These are phyloP conservation scores for Orcinus orca DNA, from an alignment of 2,113 vertebrate genomes.

Conservation along the genomic window DNA sequence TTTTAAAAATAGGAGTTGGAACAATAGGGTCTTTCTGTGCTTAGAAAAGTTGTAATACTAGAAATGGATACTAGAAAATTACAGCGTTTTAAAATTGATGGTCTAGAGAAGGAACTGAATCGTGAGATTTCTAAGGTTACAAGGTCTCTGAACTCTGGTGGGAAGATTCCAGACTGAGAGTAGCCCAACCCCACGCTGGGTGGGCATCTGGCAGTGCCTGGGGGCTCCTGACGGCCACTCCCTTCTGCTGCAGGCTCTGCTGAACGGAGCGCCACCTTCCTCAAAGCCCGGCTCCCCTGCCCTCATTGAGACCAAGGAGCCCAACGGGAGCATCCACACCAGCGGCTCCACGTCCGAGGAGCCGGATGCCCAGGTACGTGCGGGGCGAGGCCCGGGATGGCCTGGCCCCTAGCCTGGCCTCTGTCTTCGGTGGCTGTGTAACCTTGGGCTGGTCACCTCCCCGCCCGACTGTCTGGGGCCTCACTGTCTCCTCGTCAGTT, in stretches of 20 bases:
- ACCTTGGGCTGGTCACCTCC: background rate
- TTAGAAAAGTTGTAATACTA: background rate
- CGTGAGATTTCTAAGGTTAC: background rate
- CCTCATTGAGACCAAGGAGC: constrained; percentile 88
- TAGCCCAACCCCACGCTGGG: fast-evolving
- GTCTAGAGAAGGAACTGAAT: background rate
- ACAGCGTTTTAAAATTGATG: background rate
- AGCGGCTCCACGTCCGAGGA: constrained; percentile 80
- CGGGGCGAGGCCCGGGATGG: background rate
- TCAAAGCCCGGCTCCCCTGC: constrained; percentile 90
- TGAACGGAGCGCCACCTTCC: constrained; percentile 73
- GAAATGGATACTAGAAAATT: background rate
- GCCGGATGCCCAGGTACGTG: constrained; percentile 85
- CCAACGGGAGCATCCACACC: constrained; percentile 83
- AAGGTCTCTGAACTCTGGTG: background rate
- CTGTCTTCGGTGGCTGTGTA: background rate
- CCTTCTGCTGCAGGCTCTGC: constrained; percentile 32
- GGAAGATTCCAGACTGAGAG: background rate
- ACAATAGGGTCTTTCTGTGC: background rate
- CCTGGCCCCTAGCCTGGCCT: background rate
- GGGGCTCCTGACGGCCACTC: background rate
- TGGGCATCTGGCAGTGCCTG: background rate
- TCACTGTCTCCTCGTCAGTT: background rate
- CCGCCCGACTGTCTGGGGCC: no score
- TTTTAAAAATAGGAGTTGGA: background rate